Evolutionary conservation across 2,797 vertebrate genomes (phyloP).

Genomic region (Ibycter americanus): DNA sequence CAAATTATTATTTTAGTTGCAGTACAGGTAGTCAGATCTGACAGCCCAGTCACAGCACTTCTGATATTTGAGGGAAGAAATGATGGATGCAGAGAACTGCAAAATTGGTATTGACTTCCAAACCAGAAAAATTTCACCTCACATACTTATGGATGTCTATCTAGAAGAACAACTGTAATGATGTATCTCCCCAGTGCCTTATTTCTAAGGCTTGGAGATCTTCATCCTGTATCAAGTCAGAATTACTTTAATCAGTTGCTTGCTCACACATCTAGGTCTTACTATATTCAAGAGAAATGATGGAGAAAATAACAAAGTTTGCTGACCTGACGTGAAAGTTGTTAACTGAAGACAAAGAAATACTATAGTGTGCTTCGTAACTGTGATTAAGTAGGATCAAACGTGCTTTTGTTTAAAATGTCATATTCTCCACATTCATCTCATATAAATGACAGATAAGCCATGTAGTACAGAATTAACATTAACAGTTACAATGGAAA

Average conservation of each 20-base stretch:
- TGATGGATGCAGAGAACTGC: neutral
- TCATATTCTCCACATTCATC: neutral
- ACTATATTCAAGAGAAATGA: neutral
- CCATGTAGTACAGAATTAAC: neutral
- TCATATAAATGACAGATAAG: neutral
- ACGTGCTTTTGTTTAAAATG: neutral
- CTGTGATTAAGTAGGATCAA: neutral
- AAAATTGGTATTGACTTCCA: neutral
- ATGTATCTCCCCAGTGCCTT: neutral
- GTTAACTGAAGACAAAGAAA: neutral
- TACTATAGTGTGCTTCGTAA: neutral
- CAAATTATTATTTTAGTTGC: neutral
- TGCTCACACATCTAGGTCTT: neutral
- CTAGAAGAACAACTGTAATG: neutral
- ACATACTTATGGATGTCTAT: rapidly evolving
- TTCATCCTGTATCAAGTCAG: neutral
- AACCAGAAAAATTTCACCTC: neutral
- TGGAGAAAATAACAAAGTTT: neutral
- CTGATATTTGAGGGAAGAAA: neutral
- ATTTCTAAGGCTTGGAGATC: neutral
- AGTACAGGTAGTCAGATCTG: neutral
- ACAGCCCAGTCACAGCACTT: neutral
- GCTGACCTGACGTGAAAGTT: neutral
- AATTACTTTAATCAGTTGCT: neutral
- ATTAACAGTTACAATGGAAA: neutral